Evolutionary conservation across 2,113 vertebrate genomes (phyloP), one percentile per base, ranked within the genome.

Genomic region (Micronycteris hirsuta): DNA sequence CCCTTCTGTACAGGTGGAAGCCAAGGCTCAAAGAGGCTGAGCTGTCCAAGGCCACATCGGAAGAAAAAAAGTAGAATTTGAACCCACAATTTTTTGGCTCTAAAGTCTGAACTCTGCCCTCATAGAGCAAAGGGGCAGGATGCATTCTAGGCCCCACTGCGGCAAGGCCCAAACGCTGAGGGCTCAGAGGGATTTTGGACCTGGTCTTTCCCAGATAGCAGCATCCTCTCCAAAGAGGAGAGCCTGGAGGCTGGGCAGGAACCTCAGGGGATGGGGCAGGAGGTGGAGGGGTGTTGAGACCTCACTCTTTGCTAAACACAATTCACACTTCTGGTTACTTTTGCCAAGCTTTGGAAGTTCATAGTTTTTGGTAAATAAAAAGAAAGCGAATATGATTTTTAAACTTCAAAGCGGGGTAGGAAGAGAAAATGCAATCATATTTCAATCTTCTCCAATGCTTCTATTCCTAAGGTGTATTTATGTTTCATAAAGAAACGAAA

Each of bases 371-470:
- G 58, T 65, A 94, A 89, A 63, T 91, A 70, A 88, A 77, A 74
- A 94, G 67, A 71, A 94, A 73, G 31, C 1, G 17, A 83, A 91
- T 74, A 74, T 12, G 4, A 74, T 45, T 52, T 89, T 93, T 73
- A 82, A 96, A 47, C 65, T 96, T 78, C 43, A 52, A 84, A 91
- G 52, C 33, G 47, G 36, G 17, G 31, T 7, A 65, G 4, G 33
- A 38, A 91, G n/a, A 93, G 17, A 89, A 88, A 85, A 93, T 38
- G 9, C 26, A 93, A 86, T 89, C 22, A 26, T 45, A 68, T 63
- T 94, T 80, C 65, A 85, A 67, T 93, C 74, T 84, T 84, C 58
- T 73, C 65, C 83, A 82, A n/a, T 80, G 47, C 19, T 47, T 63
- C 80, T 56, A 78, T n/a, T 83, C 45, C 82, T 65, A 85, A 63